Percentiles rank a stretch among this genome's conserved stretches.
phyloP scores from a whole-genome alignment of 2,113 vertebrate species.

The Herpailurus yagouaroundi region DNA sequence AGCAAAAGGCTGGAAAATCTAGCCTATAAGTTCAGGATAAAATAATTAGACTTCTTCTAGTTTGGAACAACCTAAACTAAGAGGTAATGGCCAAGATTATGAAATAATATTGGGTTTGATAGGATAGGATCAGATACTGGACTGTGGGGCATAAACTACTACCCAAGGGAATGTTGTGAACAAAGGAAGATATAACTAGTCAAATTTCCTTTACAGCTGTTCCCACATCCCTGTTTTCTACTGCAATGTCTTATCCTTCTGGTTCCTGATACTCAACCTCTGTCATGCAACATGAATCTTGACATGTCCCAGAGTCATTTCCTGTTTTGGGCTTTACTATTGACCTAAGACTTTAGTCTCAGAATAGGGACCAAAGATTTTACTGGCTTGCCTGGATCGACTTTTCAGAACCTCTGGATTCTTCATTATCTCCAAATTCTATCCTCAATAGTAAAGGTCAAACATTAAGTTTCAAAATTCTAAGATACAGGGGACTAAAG shows the following conservation, averaged over 20 bases:
- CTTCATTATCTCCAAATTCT: not conserved
- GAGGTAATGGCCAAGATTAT: not conserved
- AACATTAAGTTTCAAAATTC: not conserved
- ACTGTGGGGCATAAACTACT: not conserved
- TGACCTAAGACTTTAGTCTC: not conserved
- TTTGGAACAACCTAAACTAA: not conserved
- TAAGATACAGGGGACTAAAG: not conserved
- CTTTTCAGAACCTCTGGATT: not conserved
- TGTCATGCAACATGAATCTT: not conserved
- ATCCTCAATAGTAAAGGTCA: not conserved
- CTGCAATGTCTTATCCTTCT: not conserved
- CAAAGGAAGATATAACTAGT: not conserved
- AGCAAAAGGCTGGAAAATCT: not conserved
- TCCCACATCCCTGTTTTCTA: not conserved
- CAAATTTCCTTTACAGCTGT: not conserved
- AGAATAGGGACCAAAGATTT: not conserved
- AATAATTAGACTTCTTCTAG: not conserved
- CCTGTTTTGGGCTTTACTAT: not conserved
- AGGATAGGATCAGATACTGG: not conserved
- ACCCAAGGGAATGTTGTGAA: not conserved
- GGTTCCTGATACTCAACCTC: not conserved
- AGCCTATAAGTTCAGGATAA: not conserved
- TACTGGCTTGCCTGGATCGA: not conserved
- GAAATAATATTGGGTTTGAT: not conserved
- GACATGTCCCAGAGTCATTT: not conserved